phyloP scores from a whole-genome alignment of 2,888 invertebrate species.

The Sinopyrophorus schimmeli region DNA sequence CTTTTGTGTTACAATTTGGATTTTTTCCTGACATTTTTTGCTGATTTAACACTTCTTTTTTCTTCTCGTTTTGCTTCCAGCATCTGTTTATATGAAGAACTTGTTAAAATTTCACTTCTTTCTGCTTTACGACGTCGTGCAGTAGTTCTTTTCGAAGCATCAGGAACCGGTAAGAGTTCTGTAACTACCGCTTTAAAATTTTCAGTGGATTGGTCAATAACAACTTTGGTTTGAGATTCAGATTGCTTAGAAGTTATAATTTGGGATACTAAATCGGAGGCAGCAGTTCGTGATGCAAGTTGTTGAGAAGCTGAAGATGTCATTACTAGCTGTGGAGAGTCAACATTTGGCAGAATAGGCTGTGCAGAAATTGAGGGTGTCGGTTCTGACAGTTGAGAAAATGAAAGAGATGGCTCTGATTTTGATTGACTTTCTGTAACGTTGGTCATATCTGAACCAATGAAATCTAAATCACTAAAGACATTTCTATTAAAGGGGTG shows the following conservation, averaged over 20 bases:
- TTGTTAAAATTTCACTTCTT: no score
- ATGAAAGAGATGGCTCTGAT: neutral
- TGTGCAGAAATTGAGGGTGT: no score
- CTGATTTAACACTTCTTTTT: no score
- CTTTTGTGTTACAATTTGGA: no score
- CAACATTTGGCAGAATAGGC: no score
- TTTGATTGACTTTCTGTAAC: neutral
- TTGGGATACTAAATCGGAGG: neutral
- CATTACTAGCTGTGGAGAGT: neutral
- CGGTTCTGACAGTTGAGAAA: no score
- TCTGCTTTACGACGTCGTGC: no score
- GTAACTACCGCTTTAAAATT: neutral
- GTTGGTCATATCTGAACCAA: neutral
- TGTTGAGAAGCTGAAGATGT: neutral
- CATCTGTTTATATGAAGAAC: no score
- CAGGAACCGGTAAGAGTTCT: neutral
- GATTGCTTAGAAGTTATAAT: slow-evolving; percentile 1
- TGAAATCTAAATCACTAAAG: no score
- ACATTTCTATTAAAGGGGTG: no score
- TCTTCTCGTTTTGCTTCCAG: no score
- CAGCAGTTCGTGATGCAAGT: neutral
- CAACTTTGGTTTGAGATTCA: neutral
- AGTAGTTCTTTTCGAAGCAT: neutral
- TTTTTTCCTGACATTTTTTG: no score
- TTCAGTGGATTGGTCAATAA: neutral